Evolutionary conservation across 2,888 invertebrate species (phyloP).

Genomic region (Euproctis similis): DNA sequence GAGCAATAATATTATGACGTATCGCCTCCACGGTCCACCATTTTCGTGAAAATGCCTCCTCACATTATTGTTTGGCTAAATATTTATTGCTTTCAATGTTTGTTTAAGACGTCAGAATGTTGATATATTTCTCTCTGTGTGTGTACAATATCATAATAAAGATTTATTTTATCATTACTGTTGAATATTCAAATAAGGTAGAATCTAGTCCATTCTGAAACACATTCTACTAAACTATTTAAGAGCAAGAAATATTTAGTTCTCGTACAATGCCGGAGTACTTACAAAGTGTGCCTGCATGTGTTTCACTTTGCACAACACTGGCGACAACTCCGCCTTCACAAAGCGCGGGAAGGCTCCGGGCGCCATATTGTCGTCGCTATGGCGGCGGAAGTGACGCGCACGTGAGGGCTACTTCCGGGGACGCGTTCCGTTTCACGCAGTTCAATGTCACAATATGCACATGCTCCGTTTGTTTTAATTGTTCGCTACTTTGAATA

Average conservation of each 20-base stretch:
- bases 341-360: constrained; percentile 54
- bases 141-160: too few relatives aligned
- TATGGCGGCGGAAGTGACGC: constrained; percentile 66
- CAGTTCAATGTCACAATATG: constrained; percentile 66
- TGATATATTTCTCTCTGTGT: too few relatives aligned
- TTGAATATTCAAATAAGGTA: too few relatives aligned
- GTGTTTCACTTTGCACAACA: constrained; percentile 27
- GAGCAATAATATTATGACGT: constrained; percentile 73
- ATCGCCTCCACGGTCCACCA: constrained; percentile 54
- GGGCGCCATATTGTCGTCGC: constrained; percentile 66
- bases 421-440: constrained; percentile 64
- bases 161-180: too few relatives aligned
- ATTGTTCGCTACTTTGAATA: too few relatives aligned
- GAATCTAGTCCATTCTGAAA: too few relatives aligned
- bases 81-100: too few relatives aligned
- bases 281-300: constrained; percentile 10
- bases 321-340: constrained; percentile 24
- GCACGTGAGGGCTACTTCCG: constrained; percentile 70
- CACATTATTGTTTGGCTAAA: too few relatives aligned
- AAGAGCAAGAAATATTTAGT: too few relatives aligned
- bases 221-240: too few relatives aligned
- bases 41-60: constrained; percentile 43
- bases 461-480: constrained; percentile 34
- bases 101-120: too few relatives aligned
- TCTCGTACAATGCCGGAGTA: too few relatives aligned